Base-by-base conservation (phyloP, 1,140 invertebrate species). In the Asbolus verrucosus region DNA sequence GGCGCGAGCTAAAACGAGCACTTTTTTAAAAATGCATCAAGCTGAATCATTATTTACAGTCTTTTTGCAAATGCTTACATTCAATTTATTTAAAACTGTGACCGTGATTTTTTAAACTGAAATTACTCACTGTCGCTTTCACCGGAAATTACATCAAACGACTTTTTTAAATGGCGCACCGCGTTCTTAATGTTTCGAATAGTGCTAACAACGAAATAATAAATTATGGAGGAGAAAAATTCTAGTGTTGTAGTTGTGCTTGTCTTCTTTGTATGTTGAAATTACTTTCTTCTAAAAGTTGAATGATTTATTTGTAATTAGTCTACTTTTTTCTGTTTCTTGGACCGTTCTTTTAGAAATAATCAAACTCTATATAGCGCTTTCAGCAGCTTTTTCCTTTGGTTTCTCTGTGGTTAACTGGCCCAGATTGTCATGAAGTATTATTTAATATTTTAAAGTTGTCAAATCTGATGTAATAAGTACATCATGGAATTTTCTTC, bases 321-420 rank as follows among this genome's bases (percentile, higher is more conserved):
- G n/a, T n/a, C n/a, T n/a, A n/a, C n/a, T n/a, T n/a, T n/a, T n/a
- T 76, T 85, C 85, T 50, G 76, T 79, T 76, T 87, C 85, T 66
- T 84, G 80, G 19, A 77, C 63, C 5, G 82, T 76, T 31, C 79
- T 79, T 73, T 85, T 77, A 6, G 79, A 78, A 6, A 86, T 72
- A 14, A 81, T 78, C 13, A 87, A 33, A 71, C 83, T 81, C 74
- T 85, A 83, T 24, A 84, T 83, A 24, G 82, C 76, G 15, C 81
- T 74, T 75, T 82, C 82, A 70, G 66, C 69, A 36, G 24, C 69
- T 54, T 69, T 69, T 65, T 63, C 39, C 30, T 8, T 30, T 16
- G 70, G 69, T 38, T 61, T 27, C 9, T 38, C 39, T 31, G 43
- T 31, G 6, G 14, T 15, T 0, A 78, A 66, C 59, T 74, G 41